Percentiles rank a stretch among this genome's conserved stretches.
Evolutionary conservation across 1,140 invertebrate genomes (phyloP).

Genomic region (Drosophila dunni): DNA sequence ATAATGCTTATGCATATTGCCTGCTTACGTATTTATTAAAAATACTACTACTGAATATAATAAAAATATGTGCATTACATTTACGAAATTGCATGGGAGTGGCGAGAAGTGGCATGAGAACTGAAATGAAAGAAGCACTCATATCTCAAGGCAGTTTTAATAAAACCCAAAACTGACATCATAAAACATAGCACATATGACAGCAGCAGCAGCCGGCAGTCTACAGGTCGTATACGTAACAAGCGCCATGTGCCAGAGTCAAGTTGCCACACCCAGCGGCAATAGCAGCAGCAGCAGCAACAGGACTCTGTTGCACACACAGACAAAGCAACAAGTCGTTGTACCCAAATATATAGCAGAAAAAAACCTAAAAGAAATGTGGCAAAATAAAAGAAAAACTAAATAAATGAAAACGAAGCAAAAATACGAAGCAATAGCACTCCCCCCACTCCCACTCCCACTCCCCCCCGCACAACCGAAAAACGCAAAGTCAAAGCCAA

Average conservation of each 20-base stretch:
- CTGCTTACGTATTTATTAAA: conserved; percentile 79
- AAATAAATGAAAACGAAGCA: conserved; percentile 74
- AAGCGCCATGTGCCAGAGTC: conserved; percentile 43
- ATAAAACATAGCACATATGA: conserved; percentile 79
- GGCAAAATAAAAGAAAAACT: conserved; percentile 37
- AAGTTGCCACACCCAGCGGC: conserved; percentile 65
- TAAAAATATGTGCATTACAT: conserved; percentile 60
- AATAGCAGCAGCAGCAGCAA: conserved; percentile 5
- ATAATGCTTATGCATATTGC: conserved; percentile 75
- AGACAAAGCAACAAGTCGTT: conserved; percentile 81
- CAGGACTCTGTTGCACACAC: conserved; percentile 36
- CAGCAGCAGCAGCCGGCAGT: conserved; percentile 54
- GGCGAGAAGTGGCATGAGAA: not conserved
- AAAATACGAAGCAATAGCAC: conserved; percentile 42
- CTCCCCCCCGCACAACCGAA: conserved; percentile 38
- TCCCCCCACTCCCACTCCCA: conserved; percentile 19
- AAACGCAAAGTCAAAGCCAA: conserved; percentile 55
- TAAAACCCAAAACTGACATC: conserved; percentile 82
- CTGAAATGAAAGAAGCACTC: conserved; percentile 3
- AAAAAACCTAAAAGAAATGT: conserved; percentile 19
- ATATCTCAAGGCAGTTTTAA: conserved; percentile 80
- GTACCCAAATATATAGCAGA: conserved; percentile 77
- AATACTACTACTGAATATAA: not conserved
- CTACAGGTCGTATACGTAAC: conserved; percentile 78
- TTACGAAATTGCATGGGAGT: conserved; percentile 53